Conservation (phyloP, 2,113 vertebrate genomes). For the Phaethornis superciliosus region DNA sequence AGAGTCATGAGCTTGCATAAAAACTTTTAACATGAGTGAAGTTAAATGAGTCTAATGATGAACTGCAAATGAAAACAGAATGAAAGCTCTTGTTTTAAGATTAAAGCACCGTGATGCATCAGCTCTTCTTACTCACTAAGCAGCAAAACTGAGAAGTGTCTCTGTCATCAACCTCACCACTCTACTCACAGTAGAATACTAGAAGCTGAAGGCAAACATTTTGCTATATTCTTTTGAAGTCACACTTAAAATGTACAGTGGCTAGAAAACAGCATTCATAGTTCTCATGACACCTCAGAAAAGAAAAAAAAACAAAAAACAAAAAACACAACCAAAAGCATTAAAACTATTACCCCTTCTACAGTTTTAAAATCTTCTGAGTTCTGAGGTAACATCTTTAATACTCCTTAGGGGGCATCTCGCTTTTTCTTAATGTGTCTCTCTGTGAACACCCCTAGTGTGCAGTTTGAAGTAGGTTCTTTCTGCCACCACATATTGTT, state of each 20-base stretch:
- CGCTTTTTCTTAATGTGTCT: not conserved
- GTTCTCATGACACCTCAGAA: not conserved
- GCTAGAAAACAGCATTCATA: not conserved
- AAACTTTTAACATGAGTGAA: constrained; percentile 37
- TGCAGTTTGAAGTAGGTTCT: not conserved
- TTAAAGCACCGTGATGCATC: constrained; percentile 56
- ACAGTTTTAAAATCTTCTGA: not conserved
- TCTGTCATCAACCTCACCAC: not conserved
- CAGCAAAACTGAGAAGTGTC: constrained; percentile 48
- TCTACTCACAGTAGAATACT: not conserved
- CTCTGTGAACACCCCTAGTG: not conserved
- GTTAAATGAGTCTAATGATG: constrained; percentile 23
- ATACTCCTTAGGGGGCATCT: not conserved
- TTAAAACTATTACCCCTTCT: not conserved
- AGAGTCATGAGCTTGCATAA: not conserved
- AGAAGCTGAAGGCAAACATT: constrained; percentile 24
- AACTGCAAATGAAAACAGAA: constrained; percentile 11
- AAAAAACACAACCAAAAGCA: not conserved
- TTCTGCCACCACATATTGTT: not conserved
- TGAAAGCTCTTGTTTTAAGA: constrained; percentile 53
- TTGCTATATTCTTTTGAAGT: not conserved
- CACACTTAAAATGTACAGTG: not conserved
- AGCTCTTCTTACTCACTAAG: constrained; percentile 60
- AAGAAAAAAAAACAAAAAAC: not conserved
- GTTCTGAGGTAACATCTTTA: not conserved